Base-by-base conservation (phyloP, 2,888 invertebrate species). In the Ochlodes sylvanus region DNA sequence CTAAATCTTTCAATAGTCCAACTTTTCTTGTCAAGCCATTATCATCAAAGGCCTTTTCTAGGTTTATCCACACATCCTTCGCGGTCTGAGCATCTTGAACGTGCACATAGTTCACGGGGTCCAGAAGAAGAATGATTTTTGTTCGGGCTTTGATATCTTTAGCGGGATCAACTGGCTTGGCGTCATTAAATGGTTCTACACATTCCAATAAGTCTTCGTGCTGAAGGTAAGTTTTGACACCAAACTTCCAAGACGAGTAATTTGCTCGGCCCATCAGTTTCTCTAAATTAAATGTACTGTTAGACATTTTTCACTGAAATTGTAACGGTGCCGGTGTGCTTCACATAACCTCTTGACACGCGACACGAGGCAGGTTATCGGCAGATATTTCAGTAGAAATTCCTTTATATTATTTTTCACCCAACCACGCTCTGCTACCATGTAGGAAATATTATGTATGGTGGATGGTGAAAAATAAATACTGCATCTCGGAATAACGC, bases 171-270 rank as follows among this genome's bases (percentile, higher is more conserved):
- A 27, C 69, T 6, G 41, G 17, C 55, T 52, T 44, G 44, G 44
- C 34, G 9, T 38, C 32, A 2, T 7, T 5, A 5, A 38, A 32
- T 1, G 38, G 19, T 38, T 47, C 41, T 6, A 75, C 50, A 15
- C 71, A 73, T 12, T 63, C 57, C 76, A 72, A 75, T n/a, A 75
- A 63, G 0, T 75, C 75, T 42, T 76, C 74, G 41, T 75, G 73
- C 14, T 44, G 44, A 47, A 61, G 47, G 47, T 61, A 61, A 0
- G 61, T 50, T 50, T 61, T 61, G 0, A 61, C 17, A 2, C 47
- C 50, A 34, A 61, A 50, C 19, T 61, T 61, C 50, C 61, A 61
- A 7, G 61, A 34, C 4, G 61, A 15, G 19, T 50, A 61, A 32
- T 61, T 61, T 1, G 32, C 47, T 27, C 50, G 61, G 0, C 61